phyloP scores from a whole-genome alignment of 2,888 invertebrate genomes.

The Venustoraphidia nigricollis region DNA sequence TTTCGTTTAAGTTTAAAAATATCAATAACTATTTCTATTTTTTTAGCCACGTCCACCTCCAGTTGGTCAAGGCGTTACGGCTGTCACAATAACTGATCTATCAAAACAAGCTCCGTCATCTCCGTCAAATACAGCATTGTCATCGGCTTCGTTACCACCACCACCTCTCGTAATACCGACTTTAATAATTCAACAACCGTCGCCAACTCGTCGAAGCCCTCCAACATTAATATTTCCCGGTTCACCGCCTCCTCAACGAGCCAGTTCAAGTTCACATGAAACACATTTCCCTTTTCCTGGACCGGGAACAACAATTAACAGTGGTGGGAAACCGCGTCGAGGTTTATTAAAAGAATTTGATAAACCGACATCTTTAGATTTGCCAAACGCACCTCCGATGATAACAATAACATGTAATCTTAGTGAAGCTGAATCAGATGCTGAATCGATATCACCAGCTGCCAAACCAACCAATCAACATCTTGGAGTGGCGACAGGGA shows the following conservation, averaged over 20 bases:
- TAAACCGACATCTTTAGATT: constrained; percentile 42
- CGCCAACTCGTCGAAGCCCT: constrained; percentile 42
- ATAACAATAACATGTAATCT: constrained; percentile 63
- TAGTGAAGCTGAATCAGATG: constrained; percentile 59
- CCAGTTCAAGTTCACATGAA: constrained; percentile 21
- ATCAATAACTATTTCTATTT: constrained; percentile 7
- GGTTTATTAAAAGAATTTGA: constrained; percentile 45
- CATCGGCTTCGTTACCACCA: constrained; percentile 21
- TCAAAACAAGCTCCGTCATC: constrained; percentile 32
- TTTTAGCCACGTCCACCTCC: constrained; percentile 39
- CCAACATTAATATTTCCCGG: constrained; percentile 32
- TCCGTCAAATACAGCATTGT: constrained; percentile 14
- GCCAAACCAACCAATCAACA: constrained; percentile 25
- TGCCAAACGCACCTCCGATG: constrained; percentile 47
- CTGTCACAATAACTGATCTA: constrained; percentile 25
- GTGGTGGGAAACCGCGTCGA: constrained; percentile 20
- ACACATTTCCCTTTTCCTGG: constrained; percentile 24
- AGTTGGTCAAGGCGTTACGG: constrained; percentile 24
- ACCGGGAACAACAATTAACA: constrained; percentile 3
- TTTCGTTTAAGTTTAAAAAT: neutral
- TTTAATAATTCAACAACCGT: constrained; percentile 49
- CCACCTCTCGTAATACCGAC: constrained; percentile 46
- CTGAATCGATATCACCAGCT: constrained; percentile 49
- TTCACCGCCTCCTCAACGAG: constrained; percentile 39
- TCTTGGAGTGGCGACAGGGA: constrained; percentile 28